Base-by-base conservation (phyloP, 2,888 invertebrate species). In the Eubasilissa splendida region DNA sequence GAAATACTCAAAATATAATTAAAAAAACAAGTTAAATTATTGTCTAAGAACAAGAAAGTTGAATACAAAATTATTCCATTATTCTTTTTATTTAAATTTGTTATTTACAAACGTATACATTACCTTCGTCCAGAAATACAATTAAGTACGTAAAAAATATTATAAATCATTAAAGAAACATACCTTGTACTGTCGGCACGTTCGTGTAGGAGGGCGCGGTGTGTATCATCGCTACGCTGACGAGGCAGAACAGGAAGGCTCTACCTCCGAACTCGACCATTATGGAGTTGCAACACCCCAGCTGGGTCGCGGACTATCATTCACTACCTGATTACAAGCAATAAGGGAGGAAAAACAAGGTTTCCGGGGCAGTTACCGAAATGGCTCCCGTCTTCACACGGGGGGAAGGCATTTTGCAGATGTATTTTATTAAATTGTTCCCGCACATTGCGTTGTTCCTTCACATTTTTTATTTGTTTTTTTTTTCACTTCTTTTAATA, bases 111-210 rank as follows among this genome's bases (percentile, higher is more conserved):
- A 22, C 22, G 22, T 22, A 22, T 22, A 22, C 1, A 22, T 22
- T 22, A 22, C 1, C 22, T 22, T 22, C 22, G 1, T 1, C 22
- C 22, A 22, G 22, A 22, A 22, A 22, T 22, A 22, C 1, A 42
- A 42, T 42, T 5, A 42, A 42, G 7, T 42, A 42, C 3, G 7
- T 7, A 42, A 42, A 68, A 68, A 68, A 31, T 33, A 12, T 42
- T 31, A 42, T 5, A 42, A 42, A 42, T 42, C 42, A 7, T 7
- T 42, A 63, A 22, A 2, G 63, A 65, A n/a, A 63, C 53, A 59
- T 76, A 76, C 76, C 76, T 76, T 76, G 76, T 3, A 76, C 76
- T 0, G 76, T 76, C 22, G 76, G 76, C 31, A 76, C 76, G 56
- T 66, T 76, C 14, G 76, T 76, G 56, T 66, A 76, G 54, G 76